phyloP scores from a whole-genome alignment of 2,113 vertebrate genomes.

The Gymnarchus niloticus region DNA sequence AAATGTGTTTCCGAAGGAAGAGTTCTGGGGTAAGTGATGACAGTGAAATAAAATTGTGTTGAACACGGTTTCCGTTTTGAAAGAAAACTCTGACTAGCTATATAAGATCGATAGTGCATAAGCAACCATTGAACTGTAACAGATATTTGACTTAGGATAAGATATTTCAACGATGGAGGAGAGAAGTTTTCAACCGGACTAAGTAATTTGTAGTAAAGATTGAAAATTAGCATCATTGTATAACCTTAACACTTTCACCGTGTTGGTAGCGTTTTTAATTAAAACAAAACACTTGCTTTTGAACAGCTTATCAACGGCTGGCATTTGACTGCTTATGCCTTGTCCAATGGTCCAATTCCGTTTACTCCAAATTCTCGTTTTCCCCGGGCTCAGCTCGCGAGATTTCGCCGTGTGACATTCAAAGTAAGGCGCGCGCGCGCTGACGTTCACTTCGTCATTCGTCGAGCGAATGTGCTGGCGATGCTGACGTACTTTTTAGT shows the following conservation, averaged over 20 bases:
- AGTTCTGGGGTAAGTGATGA: slow-evolving; percentile 14
- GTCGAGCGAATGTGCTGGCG: background rate
- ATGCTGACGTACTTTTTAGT: background rate
- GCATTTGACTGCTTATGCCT: background rate
- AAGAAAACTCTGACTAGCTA: background rate
- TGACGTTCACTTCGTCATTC: background rate
- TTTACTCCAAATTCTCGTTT: background rate
- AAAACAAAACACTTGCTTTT: background rate
- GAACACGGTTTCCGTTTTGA: background rate
- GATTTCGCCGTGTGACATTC: background rate
- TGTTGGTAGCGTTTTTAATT: no score
- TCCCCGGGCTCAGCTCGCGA: background rate
- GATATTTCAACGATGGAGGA: background rate
- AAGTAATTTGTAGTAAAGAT: background rate
- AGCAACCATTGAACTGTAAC: background rate
- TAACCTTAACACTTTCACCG: background rate
- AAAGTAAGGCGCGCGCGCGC: background rate
- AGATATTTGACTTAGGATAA: background rate
- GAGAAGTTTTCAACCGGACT: background rate
- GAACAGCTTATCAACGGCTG: background rate
- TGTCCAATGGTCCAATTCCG: background rate
- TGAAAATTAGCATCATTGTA: background rate
- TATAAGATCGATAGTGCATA: background rate
- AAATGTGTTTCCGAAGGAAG: slow-evolving; percentile 10
- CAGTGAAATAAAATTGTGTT: background rate